Evolutionary conservation across 2,888 invertebrate species (phyloP).

Genomic region (Dasypolia templi): DNA sequence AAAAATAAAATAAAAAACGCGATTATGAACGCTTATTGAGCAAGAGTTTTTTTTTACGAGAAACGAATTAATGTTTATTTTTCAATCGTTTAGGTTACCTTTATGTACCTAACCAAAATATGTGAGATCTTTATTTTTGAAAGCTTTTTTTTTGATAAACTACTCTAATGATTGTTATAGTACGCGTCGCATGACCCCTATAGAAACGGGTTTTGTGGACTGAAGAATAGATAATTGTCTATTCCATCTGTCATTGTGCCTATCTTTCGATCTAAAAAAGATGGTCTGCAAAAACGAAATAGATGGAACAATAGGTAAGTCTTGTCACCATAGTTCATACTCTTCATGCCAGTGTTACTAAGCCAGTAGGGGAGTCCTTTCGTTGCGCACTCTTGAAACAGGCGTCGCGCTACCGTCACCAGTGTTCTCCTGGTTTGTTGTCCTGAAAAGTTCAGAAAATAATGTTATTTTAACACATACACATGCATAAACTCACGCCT

Average conservation of each 20-base stretch:
- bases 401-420: background rate
- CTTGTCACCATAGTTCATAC: conserved; percentile 11
- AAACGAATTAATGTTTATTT: background rate
- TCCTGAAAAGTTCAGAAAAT: conserved; percentile 55
- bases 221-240: no score
- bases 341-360: conserved; percentile 41
- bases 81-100: background rate
- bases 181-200: no score
- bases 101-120: background rate
- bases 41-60: background rate
- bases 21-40: background rate
- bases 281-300: background rate
- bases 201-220: no score
- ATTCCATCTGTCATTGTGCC: no score
- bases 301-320: background rate
- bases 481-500: no score
- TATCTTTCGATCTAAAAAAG: no score
- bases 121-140: conserved; percentile 23
- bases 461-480: background rate
- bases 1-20: background rate
- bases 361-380: conserved; percentile 70
- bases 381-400: conserved; percentile 46
- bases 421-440: conserved; percentile 8
- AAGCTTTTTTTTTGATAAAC: background rate
- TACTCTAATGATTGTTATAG: background rate